These are phyloP conservation scores for Penelope pileata DNA, from an alignment of 2,113 vertebrate genomes.

Conservation along the genomic window DNA sequence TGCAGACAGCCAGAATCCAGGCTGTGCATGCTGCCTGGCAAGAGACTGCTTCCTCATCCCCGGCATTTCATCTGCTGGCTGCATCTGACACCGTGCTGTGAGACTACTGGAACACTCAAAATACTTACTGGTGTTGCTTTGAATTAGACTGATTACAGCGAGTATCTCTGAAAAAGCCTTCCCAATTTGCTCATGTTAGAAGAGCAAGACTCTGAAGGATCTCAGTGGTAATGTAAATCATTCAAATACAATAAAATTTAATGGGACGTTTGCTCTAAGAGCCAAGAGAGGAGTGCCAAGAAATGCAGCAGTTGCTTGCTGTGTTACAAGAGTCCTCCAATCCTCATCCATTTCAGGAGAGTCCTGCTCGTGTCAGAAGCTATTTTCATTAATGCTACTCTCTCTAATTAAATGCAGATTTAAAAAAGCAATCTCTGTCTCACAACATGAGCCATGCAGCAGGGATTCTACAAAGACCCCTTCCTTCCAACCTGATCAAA, in stretches of 20 bases:
- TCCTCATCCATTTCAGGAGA: neutral
- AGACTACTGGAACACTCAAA: neutral
- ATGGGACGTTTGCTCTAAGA: neutral
- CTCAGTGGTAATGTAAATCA: neutral
- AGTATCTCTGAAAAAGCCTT: neutral
- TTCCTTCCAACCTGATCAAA: neutral
- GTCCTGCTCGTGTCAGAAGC: neutral
- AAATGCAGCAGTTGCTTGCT: neutral
- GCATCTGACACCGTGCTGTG: neutral
- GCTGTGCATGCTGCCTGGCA: neutral
- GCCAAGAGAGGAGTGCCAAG: slow-evolving; percentile 18
- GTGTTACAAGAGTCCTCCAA: slow-evolving; percentile 7
- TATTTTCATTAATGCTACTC: slow-evolving; percentile 19
- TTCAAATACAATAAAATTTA: neutral
- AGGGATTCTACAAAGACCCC: neutral
- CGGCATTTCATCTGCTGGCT: neutral
- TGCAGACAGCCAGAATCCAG: neutral
- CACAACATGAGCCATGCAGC: neutral
- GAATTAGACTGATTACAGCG: neutral
- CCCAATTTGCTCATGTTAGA: neutral
- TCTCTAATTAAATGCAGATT: slow-evolving; percentile 22
- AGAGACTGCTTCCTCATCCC: neutral
- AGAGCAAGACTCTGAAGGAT: neutral
- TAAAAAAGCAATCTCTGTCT: neutral
- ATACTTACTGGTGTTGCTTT: neutral